These are phyloP conservation scores for Junco hyemalis DNA, from an alignment of 2,113 vertebrate genomes.

Conservation along the genomic window DNA sequence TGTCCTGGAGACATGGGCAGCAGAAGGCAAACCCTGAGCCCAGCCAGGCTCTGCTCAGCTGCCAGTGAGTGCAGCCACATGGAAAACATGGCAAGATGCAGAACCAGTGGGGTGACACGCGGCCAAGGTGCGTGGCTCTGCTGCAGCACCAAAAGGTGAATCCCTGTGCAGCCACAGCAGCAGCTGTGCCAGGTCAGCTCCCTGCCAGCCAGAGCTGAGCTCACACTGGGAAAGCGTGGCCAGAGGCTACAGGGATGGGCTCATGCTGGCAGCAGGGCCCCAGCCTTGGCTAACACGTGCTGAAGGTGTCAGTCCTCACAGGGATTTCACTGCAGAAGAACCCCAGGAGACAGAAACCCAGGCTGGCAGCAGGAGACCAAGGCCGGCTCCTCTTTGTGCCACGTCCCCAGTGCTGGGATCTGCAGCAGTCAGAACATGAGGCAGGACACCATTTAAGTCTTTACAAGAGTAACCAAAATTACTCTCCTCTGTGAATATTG, in stretches of 20 bases:
- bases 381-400: background rate
- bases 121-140: accelerated
- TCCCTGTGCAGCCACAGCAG: background rate
- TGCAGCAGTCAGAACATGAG: accelerated
- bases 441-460: background rate
- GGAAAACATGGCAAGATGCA: background rate
- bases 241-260: background rate
- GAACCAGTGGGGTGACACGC: accelerated
- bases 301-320: background rate
- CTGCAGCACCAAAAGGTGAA: background rate
- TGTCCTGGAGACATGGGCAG: background rate
- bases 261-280: background rate
- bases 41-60: background rate
- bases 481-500: background rate
- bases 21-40: background rate
- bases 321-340: background rate
- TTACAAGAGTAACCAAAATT: background rate
- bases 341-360: background rate
- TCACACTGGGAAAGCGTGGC: background rate
- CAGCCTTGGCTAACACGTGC: accelerated
- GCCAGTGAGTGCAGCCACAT: accelerated
- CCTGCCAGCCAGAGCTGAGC: accelerated
- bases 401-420: background rate
- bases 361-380: background rate
- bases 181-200: background rate